Evolutionary conservation across 2,797 vertebrate genomes (phyloP), one percentile per base, ranked within the genome.

Genomic region (Amblyopsis hoosieri): DNA sequence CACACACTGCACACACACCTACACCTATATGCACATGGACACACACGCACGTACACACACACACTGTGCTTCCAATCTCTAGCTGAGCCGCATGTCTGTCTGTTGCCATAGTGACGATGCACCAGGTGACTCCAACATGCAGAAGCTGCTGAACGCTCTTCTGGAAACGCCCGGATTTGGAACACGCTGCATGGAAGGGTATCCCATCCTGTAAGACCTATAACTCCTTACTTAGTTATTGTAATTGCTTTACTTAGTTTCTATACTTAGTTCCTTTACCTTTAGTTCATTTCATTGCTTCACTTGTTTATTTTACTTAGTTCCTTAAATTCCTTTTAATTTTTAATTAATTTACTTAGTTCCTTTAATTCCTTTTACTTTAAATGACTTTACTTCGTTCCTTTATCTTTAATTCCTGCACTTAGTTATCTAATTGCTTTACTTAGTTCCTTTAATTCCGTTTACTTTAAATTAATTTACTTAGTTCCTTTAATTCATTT

Each of bases 161-260:
- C 85, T 93, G 60, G 87, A 91, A 10, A 71, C 88, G 4, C 97
- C 97, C 0, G 97, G 97, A 12, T 94, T 98, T 2, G 97, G 97
- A 60, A 98, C 95, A 0, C 95, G 96, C 10, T 99, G 97, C 75
- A 97, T 99, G 96, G 88, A 94, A 4, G 95, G 93, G 78, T 81
- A 94, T 46, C 89, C 93, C 1, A 93, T 94, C 62, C 93, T 67
- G 97, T 99, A 90, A 96, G 95, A 93, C 33, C 33, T 0, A 2
- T 4, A 7, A 7, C 1, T 37, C 33, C 33, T 1, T 42, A 4
- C 13, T 23, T 3, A 23, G 19, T 23, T 23, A 23, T 23, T 19
- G 0, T 23, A 23, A 23, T 23, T 23, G 19, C 19, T 23, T 23
- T 23, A 23, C 19, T 23, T 23, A 23, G 19, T 23, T 23, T 23